A percentile compares a stretch with the other conserved stretches of the same genome.
These are phyloP conservation scores for Cryptoprocta ferox DNA, from an alignment of 2,797 vertebrate genomes.

Conservation along the genomic window DNA sequence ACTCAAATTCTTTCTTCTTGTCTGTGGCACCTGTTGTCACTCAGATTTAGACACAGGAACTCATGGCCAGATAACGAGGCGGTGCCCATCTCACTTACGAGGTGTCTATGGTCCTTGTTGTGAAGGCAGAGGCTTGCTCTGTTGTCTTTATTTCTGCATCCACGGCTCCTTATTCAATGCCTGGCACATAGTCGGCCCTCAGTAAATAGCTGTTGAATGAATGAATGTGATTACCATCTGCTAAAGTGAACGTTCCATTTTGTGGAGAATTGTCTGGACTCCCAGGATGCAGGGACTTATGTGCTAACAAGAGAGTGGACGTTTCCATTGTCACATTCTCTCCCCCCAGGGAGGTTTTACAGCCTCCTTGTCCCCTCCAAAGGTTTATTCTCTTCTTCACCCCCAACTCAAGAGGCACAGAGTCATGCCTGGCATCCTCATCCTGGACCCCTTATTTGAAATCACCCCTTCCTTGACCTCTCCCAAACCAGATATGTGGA, in stretches of 20 bases:
- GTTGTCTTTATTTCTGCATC: neutral
- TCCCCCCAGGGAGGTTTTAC: neutral
- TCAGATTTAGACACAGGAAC: neutral
- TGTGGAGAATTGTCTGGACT: neutral
- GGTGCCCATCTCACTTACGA: neutral
- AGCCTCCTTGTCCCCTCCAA: neutral
- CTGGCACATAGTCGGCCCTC: neutral
- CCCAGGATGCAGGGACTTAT: neutral
- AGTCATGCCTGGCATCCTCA: neutral
- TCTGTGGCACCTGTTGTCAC: neutral
- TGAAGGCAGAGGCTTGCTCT: neutral
- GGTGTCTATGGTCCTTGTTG: neutral
- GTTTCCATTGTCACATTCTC: neutral
- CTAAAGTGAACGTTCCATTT: neutral
- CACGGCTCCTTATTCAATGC: neutral
- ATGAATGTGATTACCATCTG: neutral
- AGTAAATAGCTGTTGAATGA: neutral
- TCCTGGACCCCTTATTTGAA: neutral
- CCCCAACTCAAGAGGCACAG: neutral
- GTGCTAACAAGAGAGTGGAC: neutral
- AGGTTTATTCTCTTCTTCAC: neutral
- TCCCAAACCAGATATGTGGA: neutral
- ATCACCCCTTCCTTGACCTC: neutral
- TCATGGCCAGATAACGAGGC: neutral
- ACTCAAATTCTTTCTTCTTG: neutral